Conservation (phyloP, 2,888 invertebrate genomes). For the Caradrina kadenii region DNA sequence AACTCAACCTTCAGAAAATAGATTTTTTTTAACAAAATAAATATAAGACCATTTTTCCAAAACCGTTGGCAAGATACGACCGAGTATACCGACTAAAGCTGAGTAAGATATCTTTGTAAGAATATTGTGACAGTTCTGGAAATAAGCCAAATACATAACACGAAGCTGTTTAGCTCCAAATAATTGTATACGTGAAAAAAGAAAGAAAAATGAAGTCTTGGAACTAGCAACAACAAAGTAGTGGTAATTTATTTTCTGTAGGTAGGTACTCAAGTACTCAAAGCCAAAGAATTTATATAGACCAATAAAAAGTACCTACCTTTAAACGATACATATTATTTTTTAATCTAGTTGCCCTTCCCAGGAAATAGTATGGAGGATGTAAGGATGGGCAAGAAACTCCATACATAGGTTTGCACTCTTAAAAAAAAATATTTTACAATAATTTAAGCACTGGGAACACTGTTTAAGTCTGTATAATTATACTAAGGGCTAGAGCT, state of each 20-base stretch:
- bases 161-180: slow-evolving; percentile 29
- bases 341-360: too few relatives aligned
- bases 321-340: too few relatives aligned
- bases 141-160: slow-evolving; percentile 55
- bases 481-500: not conserved
- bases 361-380: too few relatives aligned
- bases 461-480: not conserved
- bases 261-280: too few relatives aligned
- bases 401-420: too few relatives aligned
- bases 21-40: slow-evolving; percentile 28
- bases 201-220: slow-evolving; percentile 21
- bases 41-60: slow-evolving; percentile 37
- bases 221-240: not conserved
- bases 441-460: not conserved
- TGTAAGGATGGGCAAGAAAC: too few relatives aligned
- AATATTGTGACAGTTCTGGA: slow-evolving; percentile 55
- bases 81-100: slow-evolving; percentile 40
- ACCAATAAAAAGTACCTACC: too few relatives aligned
- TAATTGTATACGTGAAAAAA: not conserved
- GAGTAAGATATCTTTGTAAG: slow-evolving; percentile 50
- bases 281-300: too few relatives aligned
- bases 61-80: slow-evolving; percentile 53
- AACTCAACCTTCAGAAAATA: slow-evolving; percentile 22
- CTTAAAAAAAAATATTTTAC: too few relatives aligned
- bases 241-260: slow-evolving; percentile 8